Evolutionary conservation across 2,113 vertebrate genomes (phyloP).

Genomic region (Marcusenius ussheri): DNA sequence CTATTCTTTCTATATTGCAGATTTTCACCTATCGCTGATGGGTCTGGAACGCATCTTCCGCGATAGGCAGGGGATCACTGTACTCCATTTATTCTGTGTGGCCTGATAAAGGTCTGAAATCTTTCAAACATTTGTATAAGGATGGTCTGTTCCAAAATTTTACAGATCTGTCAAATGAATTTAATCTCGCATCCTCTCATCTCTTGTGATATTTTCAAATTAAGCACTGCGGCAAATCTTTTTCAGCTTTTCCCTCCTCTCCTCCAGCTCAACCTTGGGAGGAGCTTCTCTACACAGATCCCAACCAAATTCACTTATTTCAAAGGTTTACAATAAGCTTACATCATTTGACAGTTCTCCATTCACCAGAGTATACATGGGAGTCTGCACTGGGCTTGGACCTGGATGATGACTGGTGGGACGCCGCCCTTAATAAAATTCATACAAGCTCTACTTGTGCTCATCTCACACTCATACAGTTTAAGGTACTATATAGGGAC

Average conservation of each 20-base stretch:
- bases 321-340: not conserved
- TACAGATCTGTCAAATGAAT: not conserved
- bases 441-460: not conserved
- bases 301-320: not conserved
- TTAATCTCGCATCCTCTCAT: not conserved
- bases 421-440: not conserved
- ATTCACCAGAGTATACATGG: not conserved
- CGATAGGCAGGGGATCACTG: no score
- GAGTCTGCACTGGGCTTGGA: not conserved
- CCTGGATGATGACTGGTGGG: not conserved
- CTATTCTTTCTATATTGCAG: no score
- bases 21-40: no score
- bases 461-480: conserved; percentile 7
- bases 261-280: not conserved
- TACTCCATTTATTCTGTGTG: not conserved
- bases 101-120: not conserved
- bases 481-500: not conserved
- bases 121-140: conserved; percentile 15
- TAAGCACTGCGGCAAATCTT: not conserved
- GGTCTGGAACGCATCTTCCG: no score
- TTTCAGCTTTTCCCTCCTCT: not conserved
- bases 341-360: not conserved
- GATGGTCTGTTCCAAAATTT: conserved; percentile 5
- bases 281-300: not conserved
- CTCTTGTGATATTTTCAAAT: not conserved